Conservation (phyloP, 2,797 vertebrate species). For the Chrosomus eos region DNA sequence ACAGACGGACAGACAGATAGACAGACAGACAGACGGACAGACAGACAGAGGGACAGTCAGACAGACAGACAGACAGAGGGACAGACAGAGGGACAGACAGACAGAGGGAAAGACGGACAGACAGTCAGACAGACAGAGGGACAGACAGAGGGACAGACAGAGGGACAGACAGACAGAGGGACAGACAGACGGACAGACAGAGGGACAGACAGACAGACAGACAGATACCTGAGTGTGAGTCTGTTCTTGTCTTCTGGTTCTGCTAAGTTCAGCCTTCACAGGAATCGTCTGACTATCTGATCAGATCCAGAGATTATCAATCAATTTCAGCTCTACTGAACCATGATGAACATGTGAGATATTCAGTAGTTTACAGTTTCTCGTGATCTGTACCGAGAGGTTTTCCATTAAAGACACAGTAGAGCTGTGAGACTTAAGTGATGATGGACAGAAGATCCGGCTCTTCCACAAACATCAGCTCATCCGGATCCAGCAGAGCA, state of each 20-base stretch:
- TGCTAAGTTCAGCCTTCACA: background rate
- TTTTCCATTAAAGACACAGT: constrained; percentile 90
- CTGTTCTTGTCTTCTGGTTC: background rate
- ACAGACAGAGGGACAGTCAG: rapidly evolving
- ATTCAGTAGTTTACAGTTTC: background rate
- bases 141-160: no score
- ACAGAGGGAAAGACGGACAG: no score
- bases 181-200: no score
- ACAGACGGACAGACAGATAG: no score
- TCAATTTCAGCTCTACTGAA: background rate
- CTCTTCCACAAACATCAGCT: constrained; percentile 96
- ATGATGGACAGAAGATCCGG: constrained; percentile 96
- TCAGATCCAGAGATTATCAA: background rate
- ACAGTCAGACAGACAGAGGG: no score
- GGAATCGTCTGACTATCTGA: constrained; percentile 11
- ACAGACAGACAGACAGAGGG: no score
- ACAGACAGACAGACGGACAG: no score
- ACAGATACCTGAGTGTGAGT: background rate
- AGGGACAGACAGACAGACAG: background rate
- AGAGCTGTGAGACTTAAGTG: constrained; percentile 97
- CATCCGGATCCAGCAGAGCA: constrained; percentile 91
- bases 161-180: no score
- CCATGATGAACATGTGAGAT: background rate
- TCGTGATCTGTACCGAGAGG: constrained; percentile 68
- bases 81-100: no score